Percentiles rank a stretch among this genome's conserved stretches.
Conservation (phyloP, 2,888 invertebrate species). For the Erebia aethiops region DNA sequence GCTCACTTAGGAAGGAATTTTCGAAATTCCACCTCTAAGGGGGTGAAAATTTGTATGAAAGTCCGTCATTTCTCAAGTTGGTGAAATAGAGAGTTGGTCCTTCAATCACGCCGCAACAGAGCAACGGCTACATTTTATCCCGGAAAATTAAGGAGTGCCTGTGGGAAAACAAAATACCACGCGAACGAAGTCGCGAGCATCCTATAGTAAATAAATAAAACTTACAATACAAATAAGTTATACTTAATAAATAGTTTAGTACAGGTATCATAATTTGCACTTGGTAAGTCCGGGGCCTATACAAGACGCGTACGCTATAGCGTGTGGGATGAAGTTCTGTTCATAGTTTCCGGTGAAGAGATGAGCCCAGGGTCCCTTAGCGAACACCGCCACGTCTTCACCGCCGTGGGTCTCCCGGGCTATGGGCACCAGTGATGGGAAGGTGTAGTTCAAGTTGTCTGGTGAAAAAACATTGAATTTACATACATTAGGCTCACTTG, state of each 20-base stretch:
- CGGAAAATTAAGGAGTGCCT: no score
- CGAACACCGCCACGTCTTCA: slow-evolving; percentile 91
- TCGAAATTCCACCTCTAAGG: no score
- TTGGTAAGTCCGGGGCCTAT: slow-evolving; percentile 84
- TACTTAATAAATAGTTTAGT: not conserved
- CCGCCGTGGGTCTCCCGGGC: slow-evolving; percentile 88
- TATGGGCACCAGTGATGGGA: slow-evolving; percentile 85
- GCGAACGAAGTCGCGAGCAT: no score
- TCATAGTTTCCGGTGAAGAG: slow-evolving; percentile 91
- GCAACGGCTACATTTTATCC: no score
- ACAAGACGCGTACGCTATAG: slow-evolving; percentile 88
- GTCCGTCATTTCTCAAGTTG: no score
- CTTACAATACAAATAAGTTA: not conserved
- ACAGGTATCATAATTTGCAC: slow-evolving; percentile 56
- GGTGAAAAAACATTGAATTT: slow-evolving; percentile 44
- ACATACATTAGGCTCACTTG: no score
- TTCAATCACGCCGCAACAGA: no score
- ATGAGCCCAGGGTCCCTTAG: slow-evolving; percentile 90
- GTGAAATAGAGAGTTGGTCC: no score
- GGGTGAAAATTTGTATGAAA: no score
- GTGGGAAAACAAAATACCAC: no score
- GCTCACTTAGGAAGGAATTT: no score
- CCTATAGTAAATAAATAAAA: no score
- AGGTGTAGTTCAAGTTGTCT: slow-evolving; percentile 76
- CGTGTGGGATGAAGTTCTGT: slow-evolving; percentile 90